Percentiles rank a stretch among this genome's conserved stretches.
phyloP scores from a whole-genome alignment of 2,888 invertebrate genomes.

The Lycocerus yunnanus region DNA sequence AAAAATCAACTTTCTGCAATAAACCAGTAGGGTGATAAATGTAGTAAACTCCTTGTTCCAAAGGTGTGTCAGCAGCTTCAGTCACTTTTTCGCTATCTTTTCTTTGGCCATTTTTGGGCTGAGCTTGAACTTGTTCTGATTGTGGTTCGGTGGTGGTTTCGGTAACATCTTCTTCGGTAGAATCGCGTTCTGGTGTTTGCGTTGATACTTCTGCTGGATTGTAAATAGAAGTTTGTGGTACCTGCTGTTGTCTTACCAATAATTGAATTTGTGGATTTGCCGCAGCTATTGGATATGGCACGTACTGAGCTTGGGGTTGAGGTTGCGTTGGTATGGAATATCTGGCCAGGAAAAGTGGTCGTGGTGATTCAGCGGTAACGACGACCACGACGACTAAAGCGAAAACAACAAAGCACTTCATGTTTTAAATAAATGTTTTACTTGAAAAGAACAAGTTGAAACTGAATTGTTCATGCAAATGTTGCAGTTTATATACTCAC shows the following conservation, averaged over 20 bases:
- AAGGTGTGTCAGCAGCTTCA: slow-evolving; percentile 30
- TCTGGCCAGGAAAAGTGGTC: slow-evolving; percentile 19
- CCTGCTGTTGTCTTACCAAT: slow-evolving; percentile 17
- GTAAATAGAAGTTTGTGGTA: slow-evolving; percentile 54
- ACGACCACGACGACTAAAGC: slow-evolving; percentile 9
- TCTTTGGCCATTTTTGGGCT: slow-evolving; percentile 10
- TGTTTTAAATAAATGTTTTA: slow-evolving; percentile 1
- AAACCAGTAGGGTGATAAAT: slow-evolving; percentile 66
- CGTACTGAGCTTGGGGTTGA: slow-evolving; percentile 9
- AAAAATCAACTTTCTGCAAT: slow-evolving; percentile 66
- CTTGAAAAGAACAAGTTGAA: not conserved
- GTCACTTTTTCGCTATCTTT: slow-evolving; percentile 36
- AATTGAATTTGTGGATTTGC: slow-evolving; percentile 4
- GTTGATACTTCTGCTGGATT: slow-evolving; percentile 51
- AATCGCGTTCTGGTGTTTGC: slow-evolving; percentile 3
- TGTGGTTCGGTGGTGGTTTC: slow-evolving; percentile 31
- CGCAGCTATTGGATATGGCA: slow-evolving; percentile 18
- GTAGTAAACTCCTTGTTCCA: slow-evolving; percentile 63
- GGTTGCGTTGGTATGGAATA: not conserved
- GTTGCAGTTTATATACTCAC: slow-evolving; percentile 8
- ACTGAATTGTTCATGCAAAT: slow-evolving; percentile 3
- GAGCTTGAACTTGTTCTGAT: slow-evolving; percentile 20
- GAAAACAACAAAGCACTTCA: slow-evolving; percentile 21
- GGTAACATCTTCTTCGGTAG: slow-evolving; percentile 19
- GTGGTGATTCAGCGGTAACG: not conserved